phyloP scores from a whole-genome alignment of 2,113 vertebrate genomes.

The Pteronura brasiliensis region DNA sequence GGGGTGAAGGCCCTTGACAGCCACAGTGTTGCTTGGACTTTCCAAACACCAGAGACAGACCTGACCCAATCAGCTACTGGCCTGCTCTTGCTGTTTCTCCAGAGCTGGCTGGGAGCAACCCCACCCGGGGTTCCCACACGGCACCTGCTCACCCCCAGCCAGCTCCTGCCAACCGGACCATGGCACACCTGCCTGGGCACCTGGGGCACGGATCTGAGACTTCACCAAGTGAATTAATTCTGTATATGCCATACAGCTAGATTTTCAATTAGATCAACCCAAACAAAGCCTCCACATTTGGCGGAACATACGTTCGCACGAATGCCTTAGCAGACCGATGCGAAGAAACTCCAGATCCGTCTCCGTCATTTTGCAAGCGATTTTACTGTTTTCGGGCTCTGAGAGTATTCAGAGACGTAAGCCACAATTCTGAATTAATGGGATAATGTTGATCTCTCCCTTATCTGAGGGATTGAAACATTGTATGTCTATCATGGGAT shows the following conservation, averaged over 20 bases:
- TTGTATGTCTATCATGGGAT: not conserved
- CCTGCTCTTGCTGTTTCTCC: not conserved
- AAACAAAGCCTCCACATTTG: not conserved
- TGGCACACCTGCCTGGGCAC: accelerated
- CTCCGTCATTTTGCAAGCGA: not conserved
- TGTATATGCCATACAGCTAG: not conserved
- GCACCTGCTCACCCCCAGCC: not conserved
- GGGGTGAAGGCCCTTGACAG: not conserved
- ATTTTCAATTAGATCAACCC: not conserved
- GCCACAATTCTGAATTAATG: not conserved
- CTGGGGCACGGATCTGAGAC: accelerated
- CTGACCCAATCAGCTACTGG: not conserved
- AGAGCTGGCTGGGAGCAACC: not conserved
- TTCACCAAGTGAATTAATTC: not conserved
- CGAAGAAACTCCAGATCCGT: not conserved
- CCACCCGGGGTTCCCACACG: not conserved
- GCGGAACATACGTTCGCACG: not conserved
- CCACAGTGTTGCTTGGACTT: not conserved
- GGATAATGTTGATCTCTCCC: not conserved
- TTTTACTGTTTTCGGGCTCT: not conserved
- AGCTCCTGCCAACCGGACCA: accelerated
- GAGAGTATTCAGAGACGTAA: not conserved
- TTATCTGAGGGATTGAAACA: not conserved
- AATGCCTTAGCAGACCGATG: not conserved
- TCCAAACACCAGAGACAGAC: not conserved